These are phyloP conservation scores for Prunella strophiata DNA, from an alignment of 2,797 vertebrate species.

Conservation along the genomic window DNA sequence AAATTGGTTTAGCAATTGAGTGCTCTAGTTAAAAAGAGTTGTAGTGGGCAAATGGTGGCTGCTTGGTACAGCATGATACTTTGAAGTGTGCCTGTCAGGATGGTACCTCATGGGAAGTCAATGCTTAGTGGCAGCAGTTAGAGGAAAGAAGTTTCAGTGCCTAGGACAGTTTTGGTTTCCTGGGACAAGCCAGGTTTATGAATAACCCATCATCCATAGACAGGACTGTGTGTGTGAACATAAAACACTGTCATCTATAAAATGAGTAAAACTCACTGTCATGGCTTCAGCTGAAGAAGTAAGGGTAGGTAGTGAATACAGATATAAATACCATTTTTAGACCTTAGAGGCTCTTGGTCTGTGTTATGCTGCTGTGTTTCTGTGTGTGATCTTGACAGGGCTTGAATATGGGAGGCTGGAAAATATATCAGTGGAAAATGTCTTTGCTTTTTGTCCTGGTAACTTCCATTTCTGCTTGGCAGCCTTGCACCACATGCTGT, in stretches of 20 bases:
- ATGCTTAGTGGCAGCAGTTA: neutral
- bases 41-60: neutral
- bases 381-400: neutral
- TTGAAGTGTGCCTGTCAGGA: neutral
- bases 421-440: rapidly evolving
- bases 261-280: neutral
- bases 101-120: neutral
- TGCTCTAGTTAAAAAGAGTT: neutral
- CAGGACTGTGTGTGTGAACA: neutral
- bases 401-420: neutral
- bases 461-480: neutral
- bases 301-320: neutral
- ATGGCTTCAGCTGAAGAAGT: neutral
- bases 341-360: neutral
- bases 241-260: neutral
- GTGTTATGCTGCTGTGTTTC: neutral
- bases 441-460: neutral
- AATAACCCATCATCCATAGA: neutral
- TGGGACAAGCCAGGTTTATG: neutral
- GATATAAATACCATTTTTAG: neutral
- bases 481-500: neutral
- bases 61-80: rapidly evolving
- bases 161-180: neutral
- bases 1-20: neutral
- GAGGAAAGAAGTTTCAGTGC: neutral